A percentile compares a stretch with the other conserved stretches of the same genome.
phyloP scores from a whole-genome alignment of 2,797 vertebrate species.

The Phoxinus dragarum region DNA sequence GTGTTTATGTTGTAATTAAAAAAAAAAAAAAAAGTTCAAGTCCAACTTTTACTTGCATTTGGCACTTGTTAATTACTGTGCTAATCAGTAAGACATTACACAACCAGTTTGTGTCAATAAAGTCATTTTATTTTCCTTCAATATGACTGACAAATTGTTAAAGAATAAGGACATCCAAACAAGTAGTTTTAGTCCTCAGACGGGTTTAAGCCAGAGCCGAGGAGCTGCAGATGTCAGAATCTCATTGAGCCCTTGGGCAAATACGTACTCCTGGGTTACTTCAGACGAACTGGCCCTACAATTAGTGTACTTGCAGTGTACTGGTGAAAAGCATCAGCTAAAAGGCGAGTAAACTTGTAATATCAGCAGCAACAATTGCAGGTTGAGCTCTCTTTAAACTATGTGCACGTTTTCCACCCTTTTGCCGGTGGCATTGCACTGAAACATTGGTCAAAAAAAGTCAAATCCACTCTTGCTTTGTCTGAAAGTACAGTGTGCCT shows the following conservation, averaged over 20 bases:
- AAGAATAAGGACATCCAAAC: neutral
- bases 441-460: neutral
- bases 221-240: neutral
- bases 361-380: constrained; percentile 4
- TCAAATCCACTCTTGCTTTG: neutral
- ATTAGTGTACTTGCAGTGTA: neutral
- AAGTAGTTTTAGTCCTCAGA: neutral
- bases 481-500: neutral
- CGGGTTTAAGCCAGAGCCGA: neutral
- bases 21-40: neutral
- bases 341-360: neutral
- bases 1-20: neutral
- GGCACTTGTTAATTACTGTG: neutral
- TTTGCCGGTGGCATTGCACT: neutral
- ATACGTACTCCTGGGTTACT: neutral
- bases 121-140: neutral
- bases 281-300: neutral
- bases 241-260: neutral
- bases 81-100: neutral
- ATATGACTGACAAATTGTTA: neutral
- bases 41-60: neutral
- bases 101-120: neutral
- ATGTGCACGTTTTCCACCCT: neutral
- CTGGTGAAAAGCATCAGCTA: neutral
- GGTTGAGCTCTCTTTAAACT: constrained; percentile 18